Base-by-base conservation (phyloP, 2,888 invertebrate species). In the Barypeithes pellucidus region DNA sequence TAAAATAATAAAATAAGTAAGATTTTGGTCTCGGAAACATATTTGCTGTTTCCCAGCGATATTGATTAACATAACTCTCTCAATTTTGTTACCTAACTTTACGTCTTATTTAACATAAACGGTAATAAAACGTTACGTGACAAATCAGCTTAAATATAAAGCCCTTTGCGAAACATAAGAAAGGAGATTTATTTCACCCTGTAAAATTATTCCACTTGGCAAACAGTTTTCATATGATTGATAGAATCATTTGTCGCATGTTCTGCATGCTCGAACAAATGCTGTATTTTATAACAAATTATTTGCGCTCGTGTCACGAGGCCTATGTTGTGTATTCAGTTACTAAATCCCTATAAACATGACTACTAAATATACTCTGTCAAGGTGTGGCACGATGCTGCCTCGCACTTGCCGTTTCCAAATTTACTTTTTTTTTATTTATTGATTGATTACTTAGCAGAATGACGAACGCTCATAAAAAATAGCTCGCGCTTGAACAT, bases 161-260 rank as follows among this genome's bases (percentile, higher is more conserved):
- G 24, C 12, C n/a, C 11, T 52, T 24, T 22, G n/a, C n/a, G 50
- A n/a, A 24, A 24, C 24, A 52, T 52, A 52, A 52, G 24, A 52
- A 52, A 22, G 1, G 16, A 24, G 50, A 52, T 52, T 54, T 54
- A 54, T 29, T 29, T 33, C 54, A 54, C 33, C 14, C 54, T 54
- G 54, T 54, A 24, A 54, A 61, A 52, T 50, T 52, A 45, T 45
- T 43, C 54, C 24, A 57, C 63, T 63, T 41, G 54, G 69, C 29
- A 70, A 70, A 54, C 63, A 16, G 24, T 54, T 67, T 41, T 57
- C 29, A 36, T 45, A 67, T 67, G 59, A 67, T 59, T 67, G 67
- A 67, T 67, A 18, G 57, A 20, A 43, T 24, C 43, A 67, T 57
- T 57, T 57, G 43, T 59, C 39, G 67, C 67, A 67, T 67, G 67